Conservation (phyloP, 2,888 invertebrate species). For the Nowickia ferox region DNA sequence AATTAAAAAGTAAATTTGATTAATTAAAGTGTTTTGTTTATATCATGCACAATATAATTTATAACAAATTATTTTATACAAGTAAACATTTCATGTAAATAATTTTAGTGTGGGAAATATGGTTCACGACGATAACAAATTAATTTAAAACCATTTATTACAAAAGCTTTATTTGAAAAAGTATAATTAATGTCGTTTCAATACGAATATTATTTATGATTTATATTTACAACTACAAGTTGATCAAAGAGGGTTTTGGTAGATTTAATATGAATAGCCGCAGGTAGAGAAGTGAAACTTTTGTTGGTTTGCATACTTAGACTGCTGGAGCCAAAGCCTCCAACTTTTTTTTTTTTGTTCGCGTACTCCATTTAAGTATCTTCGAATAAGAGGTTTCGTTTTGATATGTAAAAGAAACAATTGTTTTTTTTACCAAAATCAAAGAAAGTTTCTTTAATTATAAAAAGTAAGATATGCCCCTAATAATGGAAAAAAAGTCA, state of each 20-base stretch:
- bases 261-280: background rate
- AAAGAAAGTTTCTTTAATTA: too few species aligned
- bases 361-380: too few species aligned
- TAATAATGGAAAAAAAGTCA: too few species aligned
- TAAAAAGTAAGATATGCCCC: too few species aligned
- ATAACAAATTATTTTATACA: constrained; percentile 17
- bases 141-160: background rate
- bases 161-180: background rate
- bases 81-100: constrained; percentile 9
- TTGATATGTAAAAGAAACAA: too few species aligned
- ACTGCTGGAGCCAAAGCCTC: too few species aligned
- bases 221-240: background rate
- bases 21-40: constrained; percentile 55
- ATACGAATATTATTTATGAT: background rate
- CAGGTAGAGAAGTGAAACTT: background rate
- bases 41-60: constrained; percentile 22
- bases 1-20: constrained; percentile 46
- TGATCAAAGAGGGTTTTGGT: background rate
- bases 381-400: too few species aligned
- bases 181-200: background rate
- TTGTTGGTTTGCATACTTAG: too few species aligned
- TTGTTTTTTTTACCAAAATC: too few species aligned
- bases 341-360: too few species aligned
- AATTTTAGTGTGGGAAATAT: constrained; percentile 52
- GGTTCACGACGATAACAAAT: background rate